A percentile compares a stretch with the other conserved stretches of the same genome.
These are phyloP conservation scores for Drosophila neocordata DNA, from an alignment of 1,140 invertebrate species.

Conservation along the genomic window DNA sequence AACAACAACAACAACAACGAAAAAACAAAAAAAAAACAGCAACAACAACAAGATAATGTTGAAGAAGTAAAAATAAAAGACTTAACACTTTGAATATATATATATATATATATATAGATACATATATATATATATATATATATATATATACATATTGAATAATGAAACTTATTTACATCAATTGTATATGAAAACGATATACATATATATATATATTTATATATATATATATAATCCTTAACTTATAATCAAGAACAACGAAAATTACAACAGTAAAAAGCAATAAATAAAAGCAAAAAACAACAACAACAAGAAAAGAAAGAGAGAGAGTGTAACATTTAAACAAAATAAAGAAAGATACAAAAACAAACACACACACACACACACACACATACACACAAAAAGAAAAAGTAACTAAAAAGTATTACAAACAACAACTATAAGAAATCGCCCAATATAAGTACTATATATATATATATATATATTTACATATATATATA, in stretches of 20 bases:
- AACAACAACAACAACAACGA: conserved; percentile 43
- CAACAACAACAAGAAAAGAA: background rate
- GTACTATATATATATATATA: conserved; percentile 18
- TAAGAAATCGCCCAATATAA: conserved; percentile 3
- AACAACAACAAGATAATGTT: conserved; percentile 44
- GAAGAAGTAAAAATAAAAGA: conserved; percentile 65
- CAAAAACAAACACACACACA: too few species aligned
- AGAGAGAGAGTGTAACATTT: conserved; percentile 28
- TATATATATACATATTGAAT: conserved; percentile 43
- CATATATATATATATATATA: conserved; percentile 65
- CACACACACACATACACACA: too few species aligned
- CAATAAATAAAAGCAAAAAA: conserved; percentile 42
- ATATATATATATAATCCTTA: conserved; percentile 24
- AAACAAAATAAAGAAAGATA: background rate
- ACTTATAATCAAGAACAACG: conserved; percentile 48
- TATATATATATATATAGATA: conserved; percentile 49
- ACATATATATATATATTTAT: conserved; percentile 28
- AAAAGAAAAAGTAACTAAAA: conserved; percentile 51
- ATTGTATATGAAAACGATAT: conserved; percentile 61
- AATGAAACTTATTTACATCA: conserved; percentile 71
- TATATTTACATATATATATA: conserved; percentile 5
- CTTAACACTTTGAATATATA: conserved; percentile 77
- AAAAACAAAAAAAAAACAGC: conserved; percentile 56
- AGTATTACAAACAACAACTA: conserved; percentile 15
- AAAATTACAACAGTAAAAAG: conserved; percentile 39